Base-by-base conservation (phyloP, 2,888 invertebrate genomes). In the Torymus aiolomorphi region DNA sequence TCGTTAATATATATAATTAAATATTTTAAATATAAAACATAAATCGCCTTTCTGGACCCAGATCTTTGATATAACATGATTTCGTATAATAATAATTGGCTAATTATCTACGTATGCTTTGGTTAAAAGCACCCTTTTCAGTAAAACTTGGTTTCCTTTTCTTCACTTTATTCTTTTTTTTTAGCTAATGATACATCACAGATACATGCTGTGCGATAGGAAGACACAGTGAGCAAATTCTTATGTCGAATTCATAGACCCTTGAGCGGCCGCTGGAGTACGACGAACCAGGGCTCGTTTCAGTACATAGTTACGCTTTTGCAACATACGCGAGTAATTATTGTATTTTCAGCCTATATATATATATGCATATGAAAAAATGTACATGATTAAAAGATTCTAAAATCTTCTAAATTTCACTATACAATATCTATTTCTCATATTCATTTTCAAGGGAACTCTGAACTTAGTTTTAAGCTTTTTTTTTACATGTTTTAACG, bases 201-300 rank as follows among this genome's bases (percentile, higher is more conserved):
- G 82, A 80, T 76, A 88, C 86, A 88, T 78, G 84, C 86, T 87
- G 87, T 86, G 85, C 86, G 80, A 84, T 72, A 83, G 89, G 89
- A 89, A 89, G 89, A 89, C 89, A 87, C 86, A 87, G 85, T 86
- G 87, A 88, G 57, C 16, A 72, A 76, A 78, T 75, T 72, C 49
- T 61, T 57, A 56, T 75, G 42, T 63, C 31, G n/a, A 74, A 75
- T 78, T 70, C 61, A 56, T 72, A 70, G 56, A 78, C 24, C 66
- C 20, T 73, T 54, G n/a, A 67, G 51, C 63, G 49, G 20, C n/a
- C 66, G 10, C 16, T 59, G 51, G 57, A 77, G 54, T 76, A 12
- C 52, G 14, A 67, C 11, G 24, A 31, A 31, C 31, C 31, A 31
- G 31, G 31, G 31, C 31, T 16, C 62, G 67, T 52, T 13, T 65